Evolutionary conservation across 2,797 vertebrate species (phyloP).

Genomic region (Oreochromis mossambicus): DNA sequence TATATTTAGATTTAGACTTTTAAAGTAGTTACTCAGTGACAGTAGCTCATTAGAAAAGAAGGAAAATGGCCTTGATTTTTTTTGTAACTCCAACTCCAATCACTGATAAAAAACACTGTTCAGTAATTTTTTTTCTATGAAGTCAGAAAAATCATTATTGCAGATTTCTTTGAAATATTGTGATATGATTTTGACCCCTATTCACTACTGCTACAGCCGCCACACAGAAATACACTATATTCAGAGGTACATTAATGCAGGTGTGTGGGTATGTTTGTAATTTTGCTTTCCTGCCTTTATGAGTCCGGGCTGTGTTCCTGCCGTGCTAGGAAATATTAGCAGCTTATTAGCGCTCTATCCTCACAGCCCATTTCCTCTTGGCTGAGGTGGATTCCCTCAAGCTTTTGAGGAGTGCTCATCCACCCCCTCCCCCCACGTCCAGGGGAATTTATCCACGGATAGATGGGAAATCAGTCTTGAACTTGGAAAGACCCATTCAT

Average conservation of each 20-base stretch:
- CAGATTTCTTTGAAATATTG: neutral
- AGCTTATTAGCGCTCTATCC: neutral
- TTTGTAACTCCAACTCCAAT: neutral
- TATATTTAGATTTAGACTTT: neutral
- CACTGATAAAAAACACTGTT: neutral
- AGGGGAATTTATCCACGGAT: neutral
- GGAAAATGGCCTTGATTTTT: neutral
- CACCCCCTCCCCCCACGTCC: neutral
- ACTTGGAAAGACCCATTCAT: constrained; percentile 13
- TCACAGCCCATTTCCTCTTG: neutral
- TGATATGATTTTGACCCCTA: neutral
- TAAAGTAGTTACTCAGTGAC: neutral
- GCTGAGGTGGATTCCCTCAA: neutral
- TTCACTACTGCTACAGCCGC: neutral
- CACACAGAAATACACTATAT: neutral
- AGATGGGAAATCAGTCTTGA: constrained; percentile 6
- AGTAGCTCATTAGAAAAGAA: neutral
- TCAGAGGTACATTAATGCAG: neutral
- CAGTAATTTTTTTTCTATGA: neutral
- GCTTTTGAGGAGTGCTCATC: neutral
- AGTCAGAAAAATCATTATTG: neutral
- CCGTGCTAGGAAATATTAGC: neutral
- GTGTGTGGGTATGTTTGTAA: neutral
- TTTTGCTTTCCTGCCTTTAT: neutral
- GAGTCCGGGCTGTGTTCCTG: neutral